Conservation (phyloP, 2,113 vertebrate species). For the Percopsis transmontana region DNA sequence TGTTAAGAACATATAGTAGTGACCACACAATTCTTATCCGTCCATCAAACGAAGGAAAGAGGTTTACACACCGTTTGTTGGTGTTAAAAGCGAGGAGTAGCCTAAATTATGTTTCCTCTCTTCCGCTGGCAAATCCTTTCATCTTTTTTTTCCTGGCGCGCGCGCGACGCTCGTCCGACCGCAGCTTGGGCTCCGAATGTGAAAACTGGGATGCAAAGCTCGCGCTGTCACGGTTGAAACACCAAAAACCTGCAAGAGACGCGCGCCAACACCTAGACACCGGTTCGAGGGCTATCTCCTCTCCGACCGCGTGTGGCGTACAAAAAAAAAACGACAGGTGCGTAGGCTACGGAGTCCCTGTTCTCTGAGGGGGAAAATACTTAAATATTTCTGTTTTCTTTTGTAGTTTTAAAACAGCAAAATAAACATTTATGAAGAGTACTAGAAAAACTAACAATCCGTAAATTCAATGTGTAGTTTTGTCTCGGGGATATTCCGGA, state of each 20-base stretch:
- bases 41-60: neutral
- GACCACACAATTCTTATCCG: too few relatives aligned
- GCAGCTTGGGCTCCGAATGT: neutral
- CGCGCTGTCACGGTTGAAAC: neutral
- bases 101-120: neutral
- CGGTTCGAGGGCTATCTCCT: neutral
- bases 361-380: neutral
- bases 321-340: neutral
- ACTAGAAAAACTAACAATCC: too few relatives aligned
- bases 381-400: conserved; percentile 12
- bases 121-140: neutral
- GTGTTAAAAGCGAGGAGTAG: too few relatives aligned
- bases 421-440: too few relatives aligned
- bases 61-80: neutral
- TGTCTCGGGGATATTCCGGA: neutral
- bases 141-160: neutral
- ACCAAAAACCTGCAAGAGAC: neutral
- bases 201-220: neutral
- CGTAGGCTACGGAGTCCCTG: too few relatives aligned
- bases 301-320: neutral
- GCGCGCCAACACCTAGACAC: neutral
- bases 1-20: too few relatives aligned
- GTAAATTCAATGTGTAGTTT: too few relatives aligned
- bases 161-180: neutral
- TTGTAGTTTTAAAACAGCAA: neutral